Conservation (phyloP, 2,888 invertebrate species). For the Cheilosia scutellata region DNA sequence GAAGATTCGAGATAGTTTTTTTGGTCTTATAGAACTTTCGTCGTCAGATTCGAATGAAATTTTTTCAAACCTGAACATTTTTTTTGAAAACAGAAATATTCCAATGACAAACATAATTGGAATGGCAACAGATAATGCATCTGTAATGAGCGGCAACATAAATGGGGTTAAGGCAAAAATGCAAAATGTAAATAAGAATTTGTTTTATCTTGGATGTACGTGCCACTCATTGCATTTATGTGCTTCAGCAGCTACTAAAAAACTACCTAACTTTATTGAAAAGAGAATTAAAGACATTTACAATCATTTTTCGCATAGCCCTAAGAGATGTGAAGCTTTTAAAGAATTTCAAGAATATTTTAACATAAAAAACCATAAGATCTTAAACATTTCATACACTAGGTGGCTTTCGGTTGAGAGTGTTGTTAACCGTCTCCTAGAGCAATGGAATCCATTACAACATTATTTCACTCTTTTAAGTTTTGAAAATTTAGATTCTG, state of each 20-base stretch:
- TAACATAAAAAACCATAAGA: constrained; percentile 4
- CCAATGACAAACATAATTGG: constrained; percentile 34
- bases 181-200: constrained; percentile 19
- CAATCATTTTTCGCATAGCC: constrained; percentile 41
- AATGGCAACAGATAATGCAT: constrained; percentile 46
- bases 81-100: constrained; percentile 28
- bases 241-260: constrained; percentile 31
- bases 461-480: constrained; percentile 32
- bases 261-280: constrained; percentile 17
- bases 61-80: not conserved
- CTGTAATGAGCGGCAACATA: constrained; percentile 31
- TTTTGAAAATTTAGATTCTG: constrained; percentile 19
- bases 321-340: not conserved
- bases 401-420: constrained; percentile 33
- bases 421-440: constrained; percentile 43
- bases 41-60: not conserved
- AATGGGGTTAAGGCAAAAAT: constrained; percentile 29
- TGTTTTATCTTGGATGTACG: constrained; percentile 49
- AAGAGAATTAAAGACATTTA: constrained; percentile 35
- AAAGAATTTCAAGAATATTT: constrained; percentile 41
- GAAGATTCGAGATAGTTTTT: constrained; percentile 17
- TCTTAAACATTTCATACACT: constrained; percentile 12
- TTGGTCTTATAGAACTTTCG: constrained; percentile 21
- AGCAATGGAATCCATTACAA: constrained; percentile 48
- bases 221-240: constrained; percentile 43